phyloP scores from a whole-genome alignment of 92 coral and sea anemone genomes.

The Zoanthus sansibaricus region DNA sequence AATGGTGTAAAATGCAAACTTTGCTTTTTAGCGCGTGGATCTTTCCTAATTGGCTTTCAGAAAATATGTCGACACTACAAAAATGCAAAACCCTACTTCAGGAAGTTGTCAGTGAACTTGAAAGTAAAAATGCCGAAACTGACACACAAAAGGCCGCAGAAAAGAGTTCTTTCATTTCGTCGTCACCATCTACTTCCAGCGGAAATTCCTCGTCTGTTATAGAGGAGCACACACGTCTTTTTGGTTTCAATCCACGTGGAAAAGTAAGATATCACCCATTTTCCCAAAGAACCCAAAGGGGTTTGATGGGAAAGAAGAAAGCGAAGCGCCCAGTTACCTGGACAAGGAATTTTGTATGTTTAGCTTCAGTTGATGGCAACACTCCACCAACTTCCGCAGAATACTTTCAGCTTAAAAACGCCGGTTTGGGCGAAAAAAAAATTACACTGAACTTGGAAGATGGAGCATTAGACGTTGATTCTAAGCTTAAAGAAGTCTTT shows the following conservation, averaged over 20 bases:
- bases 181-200: neutral
- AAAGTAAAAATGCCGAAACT: too few species aligned
- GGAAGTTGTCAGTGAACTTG: too few species aligned
- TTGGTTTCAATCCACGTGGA: neutral
- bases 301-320: neutral
- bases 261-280: neutral
- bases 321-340: constrained; percentile 11
- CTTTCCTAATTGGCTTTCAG: neutral
- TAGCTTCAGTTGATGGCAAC: constrained; percentile 29
- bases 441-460: neutral
- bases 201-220: constrained; percentile 7
- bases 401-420: too few species aligned
- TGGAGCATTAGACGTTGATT: constrained; percentile 4
- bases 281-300: neutral
- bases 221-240: constrained; percentile 2
- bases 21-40: neutral
- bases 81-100: neutral
- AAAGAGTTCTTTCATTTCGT: neutral
- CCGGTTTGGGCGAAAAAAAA: constrained; percentile 1
- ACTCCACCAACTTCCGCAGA: neutral
- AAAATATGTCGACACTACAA: neutral
- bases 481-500: neutral
- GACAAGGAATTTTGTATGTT: constrained; percentile 4
- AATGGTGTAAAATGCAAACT: too few species aligned
- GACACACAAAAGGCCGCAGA: neutral